Evolutionary conservation across 2,113 vertebrate species (phyloP).

Genomic region (Perca schrenkii): DNA sequence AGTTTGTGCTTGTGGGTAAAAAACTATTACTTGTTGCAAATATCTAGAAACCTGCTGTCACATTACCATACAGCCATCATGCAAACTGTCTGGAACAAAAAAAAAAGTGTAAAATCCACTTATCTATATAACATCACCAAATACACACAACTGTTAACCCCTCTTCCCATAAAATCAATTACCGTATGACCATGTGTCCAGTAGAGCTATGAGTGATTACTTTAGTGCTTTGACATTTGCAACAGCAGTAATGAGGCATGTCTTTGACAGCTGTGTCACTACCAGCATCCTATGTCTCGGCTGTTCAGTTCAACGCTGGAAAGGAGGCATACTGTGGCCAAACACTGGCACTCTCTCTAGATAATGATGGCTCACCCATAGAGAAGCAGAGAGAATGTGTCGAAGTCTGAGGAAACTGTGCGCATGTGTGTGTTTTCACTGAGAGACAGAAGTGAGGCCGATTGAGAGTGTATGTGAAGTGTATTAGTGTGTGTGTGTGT

Average conservation of each 20-base stretch:
- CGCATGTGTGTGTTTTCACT: conserved; percentile 71
- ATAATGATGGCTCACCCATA: conserved; percentile 80
- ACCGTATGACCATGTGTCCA: conserved; percentile 75
- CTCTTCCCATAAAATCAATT: conserved; percentile 71
- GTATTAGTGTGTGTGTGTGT: conserved; percentile 44
- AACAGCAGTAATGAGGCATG: conserved; percentile 85
- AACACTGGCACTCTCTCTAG: conserved; percentile 79
- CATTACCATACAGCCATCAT: conserved; percentile 59
- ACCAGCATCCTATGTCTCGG: conserved; percentile 80
- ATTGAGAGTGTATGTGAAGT: conserved; percentile 58
- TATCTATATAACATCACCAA: conserved; percentile 31
- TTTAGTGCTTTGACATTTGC: conserved; percentile 87
- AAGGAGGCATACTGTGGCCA: conserved; percentile 80
- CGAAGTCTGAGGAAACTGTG: conserved; percentile 72
- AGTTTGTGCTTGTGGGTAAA: conserved; percentile 56
- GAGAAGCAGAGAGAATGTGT: conserved; percentile 75
- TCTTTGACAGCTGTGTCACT: conserved; percentile 84
- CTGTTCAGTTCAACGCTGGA: conserved; percentile 72
- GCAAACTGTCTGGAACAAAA: conserved; percentile 41
- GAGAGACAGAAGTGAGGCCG: conserved; percentile 60
- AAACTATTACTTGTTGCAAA: conserved; percentile 70
- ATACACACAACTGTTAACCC: conserved; percentile 64
- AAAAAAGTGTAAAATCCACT: conserved; percentile 36
- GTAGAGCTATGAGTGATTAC: conserved; percentile 81
- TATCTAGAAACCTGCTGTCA: conserved; percentile 64